Conservation (phyloP, 2,888 invertebrate species). For the Troides oblongomaculatus region DNA sequence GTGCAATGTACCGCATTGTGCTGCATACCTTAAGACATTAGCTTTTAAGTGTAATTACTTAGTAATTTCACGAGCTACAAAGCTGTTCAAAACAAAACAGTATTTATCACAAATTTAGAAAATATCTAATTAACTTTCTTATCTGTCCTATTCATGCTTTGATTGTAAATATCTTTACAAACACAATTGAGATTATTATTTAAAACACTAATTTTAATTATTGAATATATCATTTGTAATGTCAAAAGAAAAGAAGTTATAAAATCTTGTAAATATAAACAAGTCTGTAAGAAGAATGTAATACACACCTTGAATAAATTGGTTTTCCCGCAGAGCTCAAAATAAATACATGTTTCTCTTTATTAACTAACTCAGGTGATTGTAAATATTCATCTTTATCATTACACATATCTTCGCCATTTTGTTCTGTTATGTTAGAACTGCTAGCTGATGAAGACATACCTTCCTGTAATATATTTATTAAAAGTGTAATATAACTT, state of each 20-base stretch:
- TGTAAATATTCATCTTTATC: slow-evolving; percentile 83
- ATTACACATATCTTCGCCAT: slow-evolving; percentile 54
- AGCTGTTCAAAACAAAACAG: no score
- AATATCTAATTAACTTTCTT: no score
- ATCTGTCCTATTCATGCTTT: no score
- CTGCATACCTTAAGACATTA: no score
- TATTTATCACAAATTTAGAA: no score
- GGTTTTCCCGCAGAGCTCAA: slow-evolving; percentile 98
- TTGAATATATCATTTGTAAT: no score
- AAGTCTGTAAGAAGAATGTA: not conserved
- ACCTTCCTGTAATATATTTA: slow-evolving; percentile 45
- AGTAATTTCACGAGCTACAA: no score
- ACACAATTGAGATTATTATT: not conserved
- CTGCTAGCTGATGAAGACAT: slow-evolving; percentile 64
- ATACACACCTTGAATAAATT: slow-evolving; percentile 89
- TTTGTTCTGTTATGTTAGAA: slow-evolving; percentile 60
- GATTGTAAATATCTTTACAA: no score
- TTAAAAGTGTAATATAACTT: not conserved
- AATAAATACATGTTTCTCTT: slow-evolving; percentile 95
- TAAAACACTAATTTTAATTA: not conserved
- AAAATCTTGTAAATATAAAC: not conserved
- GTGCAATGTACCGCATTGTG: no score
- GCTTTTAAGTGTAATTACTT: no score
- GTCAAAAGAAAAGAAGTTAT: not conserved
- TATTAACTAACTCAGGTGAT: slow-evolving; percentile 87